phyloP scores from a whole-genome alignment of 2,797 vertebrate genomes.

The Falco naumanni region DNA sequence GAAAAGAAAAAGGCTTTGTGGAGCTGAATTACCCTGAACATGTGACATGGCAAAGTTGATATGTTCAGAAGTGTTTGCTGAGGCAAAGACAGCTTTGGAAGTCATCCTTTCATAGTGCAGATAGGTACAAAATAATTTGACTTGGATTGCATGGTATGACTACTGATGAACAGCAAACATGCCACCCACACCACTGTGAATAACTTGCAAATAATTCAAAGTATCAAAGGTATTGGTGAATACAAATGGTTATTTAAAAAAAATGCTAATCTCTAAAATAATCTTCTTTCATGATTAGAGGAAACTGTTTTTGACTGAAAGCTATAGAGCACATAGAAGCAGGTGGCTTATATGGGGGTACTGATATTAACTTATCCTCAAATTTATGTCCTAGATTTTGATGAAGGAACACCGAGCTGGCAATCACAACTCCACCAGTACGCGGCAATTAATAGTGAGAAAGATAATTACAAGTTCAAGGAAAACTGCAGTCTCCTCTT shows the following conservation, averaged over 20 bases:
- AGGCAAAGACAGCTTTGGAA: background rate
- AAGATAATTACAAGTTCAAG: background rate
- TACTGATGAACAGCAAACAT: background rate
- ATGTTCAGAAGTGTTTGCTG: background rate
- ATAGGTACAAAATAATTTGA: background rate
- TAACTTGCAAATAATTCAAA: background rate
- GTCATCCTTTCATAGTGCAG: background rate
- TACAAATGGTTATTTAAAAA: background rate
- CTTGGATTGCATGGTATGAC: background rate
- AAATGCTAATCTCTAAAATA: background rate
- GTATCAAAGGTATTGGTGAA: background rate
- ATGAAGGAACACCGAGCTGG: background rate
- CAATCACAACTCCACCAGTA: background rate
- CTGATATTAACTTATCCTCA: background rate
- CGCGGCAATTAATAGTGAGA: background rate
- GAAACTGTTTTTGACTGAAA: background rate
- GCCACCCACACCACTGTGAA: background rate
- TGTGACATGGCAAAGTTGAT: background rate
- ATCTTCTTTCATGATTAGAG: background rate
- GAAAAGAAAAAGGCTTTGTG: background rate
- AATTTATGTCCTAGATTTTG: background rate
- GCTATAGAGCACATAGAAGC: background rate
- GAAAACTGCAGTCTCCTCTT: background rate
- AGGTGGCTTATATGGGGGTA: background rate
- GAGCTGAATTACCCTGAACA: background rate